Evolutionary conservation across 2,113 vertebrate genomes (phyloP).

Genomic region (Marcusenius ussheri): DNA sequence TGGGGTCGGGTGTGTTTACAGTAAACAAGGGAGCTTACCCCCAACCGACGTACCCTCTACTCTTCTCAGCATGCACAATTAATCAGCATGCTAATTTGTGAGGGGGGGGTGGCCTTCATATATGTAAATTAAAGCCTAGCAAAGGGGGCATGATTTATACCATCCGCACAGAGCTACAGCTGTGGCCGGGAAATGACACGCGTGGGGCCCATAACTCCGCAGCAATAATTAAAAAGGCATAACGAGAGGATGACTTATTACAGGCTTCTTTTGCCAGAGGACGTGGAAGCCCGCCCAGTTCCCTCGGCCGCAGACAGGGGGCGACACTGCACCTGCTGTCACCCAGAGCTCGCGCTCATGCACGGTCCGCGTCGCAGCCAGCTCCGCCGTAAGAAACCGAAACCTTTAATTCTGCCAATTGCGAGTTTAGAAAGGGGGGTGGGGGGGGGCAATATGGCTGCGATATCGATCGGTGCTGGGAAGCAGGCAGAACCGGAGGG

Average conservation of each 20-base stretch:
- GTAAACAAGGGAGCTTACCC: slow-evolving; percentile 57
- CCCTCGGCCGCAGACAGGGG: neutral
- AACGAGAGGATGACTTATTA: slow-evolving; percentile 62
- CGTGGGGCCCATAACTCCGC: slow-evolving; percentile 56
- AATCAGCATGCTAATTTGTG: slow-evolving; percentile 60
- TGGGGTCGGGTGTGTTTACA: slow-evolving; percentile 39
- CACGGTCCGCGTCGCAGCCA: neutral
- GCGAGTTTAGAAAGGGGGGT: neutral
- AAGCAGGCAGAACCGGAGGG: slow-evolving; percentile 29
- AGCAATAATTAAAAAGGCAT: slow-evolving; percentile 69
- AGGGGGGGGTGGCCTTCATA: slow-evolving; percentile 38
- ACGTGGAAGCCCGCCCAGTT: neutral
- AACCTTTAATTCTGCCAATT: neutral
- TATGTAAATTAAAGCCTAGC: slow-evolving; percentile 61
- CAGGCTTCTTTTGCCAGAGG: slow-evolving; percentile 41
- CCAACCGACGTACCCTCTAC: slow-evolving; percentile 38
- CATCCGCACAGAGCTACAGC: slow-evolving; percentile 44
- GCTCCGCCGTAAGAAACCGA: neutral
- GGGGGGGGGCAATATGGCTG: slow-evolving; percentile 29
- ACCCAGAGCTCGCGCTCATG: neutral
- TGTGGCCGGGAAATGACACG: slow-evolving; percentile 43
- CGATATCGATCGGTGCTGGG: slow-evolving; percentile 50
- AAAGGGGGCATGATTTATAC: slow-evolving; percentile 61
- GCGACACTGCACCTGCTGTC: neutral
- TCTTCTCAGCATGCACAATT: slow-evolving; percentile 60